Base-by-base conservation (phyloP, 2,797 vertebrate species). In the Girardinus metallicus region DNA sequence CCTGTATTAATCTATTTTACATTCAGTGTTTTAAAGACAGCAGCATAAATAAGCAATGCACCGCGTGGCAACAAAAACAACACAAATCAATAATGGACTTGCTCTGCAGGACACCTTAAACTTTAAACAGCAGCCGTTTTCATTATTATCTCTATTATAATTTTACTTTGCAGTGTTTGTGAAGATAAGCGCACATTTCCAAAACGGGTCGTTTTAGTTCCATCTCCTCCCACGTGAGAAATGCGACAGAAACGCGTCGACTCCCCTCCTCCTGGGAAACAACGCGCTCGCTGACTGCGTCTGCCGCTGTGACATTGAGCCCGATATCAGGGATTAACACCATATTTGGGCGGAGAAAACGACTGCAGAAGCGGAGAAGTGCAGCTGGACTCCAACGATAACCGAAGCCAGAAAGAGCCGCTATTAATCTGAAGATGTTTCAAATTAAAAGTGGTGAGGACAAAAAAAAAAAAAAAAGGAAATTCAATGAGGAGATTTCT, bases 311-410 rank as follows among this genome's bases (percentile, higher is more conserved):
- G 74, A 80, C 78, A 80, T 66, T 75, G 71, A 74, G 74, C 0
- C 8, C 82, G 82, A 89, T 89, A 83, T 89, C 68, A 13, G 68
- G 81, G 89, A 91, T 90, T 89, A 89, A 73, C 23, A 1, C 76
- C 79, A 70, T 74, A 70, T 53, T 80, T n/a, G 72, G 39, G 53
- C 18, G n/a, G 41, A 39, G n/a, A 43, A 51, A 79, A 81, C 51
- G 39, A 85, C 82, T 68, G 73, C 64, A 79, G 83, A 1, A 64
- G 78, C 72, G 15, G 64, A 73, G 74, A 41, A 79, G 84, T 72
- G 73, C 79, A 55, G 79, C 80, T 80, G 84, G 77, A 86, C 79
- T 77, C 53, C 15, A 53, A 76, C 12, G 81, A 86, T 84, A 87
- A 86, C 68, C 47, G 62, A 18, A 36, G 46, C 21, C 12, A 26